These are phyloP conservation scores for Excalfactoria chinensis DNA, from an alignment of 2,113 vertebrate species.

Conservation along the genomic window DNA sequence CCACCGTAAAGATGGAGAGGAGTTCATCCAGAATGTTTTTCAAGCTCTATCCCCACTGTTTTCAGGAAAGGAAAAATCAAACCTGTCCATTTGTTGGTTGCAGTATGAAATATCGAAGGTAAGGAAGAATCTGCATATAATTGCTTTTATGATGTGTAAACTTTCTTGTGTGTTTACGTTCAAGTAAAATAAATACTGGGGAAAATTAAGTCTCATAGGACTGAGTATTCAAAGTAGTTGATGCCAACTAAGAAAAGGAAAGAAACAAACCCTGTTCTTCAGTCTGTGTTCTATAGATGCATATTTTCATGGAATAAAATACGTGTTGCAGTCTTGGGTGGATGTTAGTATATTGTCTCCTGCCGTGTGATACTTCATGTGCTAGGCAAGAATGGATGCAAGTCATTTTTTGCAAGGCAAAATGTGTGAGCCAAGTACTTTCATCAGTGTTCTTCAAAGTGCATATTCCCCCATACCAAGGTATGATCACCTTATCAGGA, in stretches of 20 bases:
- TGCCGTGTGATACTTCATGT: not conserved
- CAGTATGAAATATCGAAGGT: constrained; percentile 94
- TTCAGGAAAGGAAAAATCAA: constrained; percentile 77
- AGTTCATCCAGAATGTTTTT: constrained; percentile 87
- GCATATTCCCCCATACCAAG: not conserved
- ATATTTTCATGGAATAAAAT: not conserved
- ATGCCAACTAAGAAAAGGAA: not conserved
- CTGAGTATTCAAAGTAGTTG: not conserved
- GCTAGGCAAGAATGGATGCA: not conserved
- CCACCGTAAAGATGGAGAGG: constrained; percentile 88
- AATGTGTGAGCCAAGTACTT: not conserved
- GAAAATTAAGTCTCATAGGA: not conserved
- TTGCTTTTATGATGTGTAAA: not conserved
- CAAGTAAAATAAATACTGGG: not conserved
- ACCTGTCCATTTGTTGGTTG: constrained; percentile 85
- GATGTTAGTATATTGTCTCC: not conserved
- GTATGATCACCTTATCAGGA: not conserved
- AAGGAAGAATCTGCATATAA: not conserved
- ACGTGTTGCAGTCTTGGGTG: not conserved
- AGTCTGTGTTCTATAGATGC: not conserved
- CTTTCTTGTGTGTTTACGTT: not conserved
- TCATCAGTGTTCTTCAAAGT: not conserved
- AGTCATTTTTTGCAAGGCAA: not conserved
- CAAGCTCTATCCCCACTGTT: constrained; percentile 80
- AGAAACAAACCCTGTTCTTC: not conserved